These are phyloP conservation scores for Netelia virgata DNA, from an alignment of 2,888 invertebrate species.

Conservation along the genomic window DNA sequence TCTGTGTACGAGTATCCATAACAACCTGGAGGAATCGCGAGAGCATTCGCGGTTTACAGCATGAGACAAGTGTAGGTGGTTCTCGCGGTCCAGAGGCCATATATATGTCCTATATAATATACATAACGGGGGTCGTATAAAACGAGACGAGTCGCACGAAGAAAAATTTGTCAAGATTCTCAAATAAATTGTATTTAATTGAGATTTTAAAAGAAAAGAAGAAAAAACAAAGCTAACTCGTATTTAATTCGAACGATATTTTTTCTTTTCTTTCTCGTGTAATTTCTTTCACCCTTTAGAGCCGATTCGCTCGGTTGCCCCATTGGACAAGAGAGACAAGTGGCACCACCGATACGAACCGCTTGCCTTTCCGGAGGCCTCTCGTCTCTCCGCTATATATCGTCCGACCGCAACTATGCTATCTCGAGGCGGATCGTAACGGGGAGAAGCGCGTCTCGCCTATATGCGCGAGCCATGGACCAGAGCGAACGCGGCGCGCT, in stretches of 20 bases:
- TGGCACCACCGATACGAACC: background rate
- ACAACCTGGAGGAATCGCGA: background rate
- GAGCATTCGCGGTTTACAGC: slow-evolving; percentile 2
- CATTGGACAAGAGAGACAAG: slow-evolving; percentile 48
- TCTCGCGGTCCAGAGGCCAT: slow-evolving; percentile 47
- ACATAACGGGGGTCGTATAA: background rate
- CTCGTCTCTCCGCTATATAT: background rate
- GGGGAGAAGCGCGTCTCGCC: slow-evolving; percentile 20
- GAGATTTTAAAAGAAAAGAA: background rate
- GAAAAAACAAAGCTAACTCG: background rate
- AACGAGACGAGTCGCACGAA: background rate
- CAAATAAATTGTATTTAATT: background rate
- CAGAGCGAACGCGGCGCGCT: background rate
- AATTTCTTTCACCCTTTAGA: slow-evolving; percentile 12
- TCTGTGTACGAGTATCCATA: background rate
- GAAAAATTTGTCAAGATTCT: background rate
- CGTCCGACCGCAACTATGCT: slow-evolving; percentile 32
- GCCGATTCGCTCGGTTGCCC: slow-evolving; percentile 15
- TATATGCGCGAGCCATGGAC: slow-evolving; percentile 11
- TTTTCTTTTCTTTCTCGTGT: background rate
- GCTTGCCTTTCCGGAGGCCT: slow-evolving; percentile 28
- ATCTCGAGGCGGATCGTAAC: slow-evolving; percentile 60
- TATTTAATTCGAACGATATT: background rate
- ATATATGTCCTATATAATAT: background rate
- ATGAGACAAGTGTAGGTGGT: slow-evolving; percentile 76